A percentile compares a stretch with the other conserved stretches of the same genome.
Evolutionary conservation across 2,888 invertebrate genomes (phyloP).

Genomic region (Diaphora mendica): DNA sequence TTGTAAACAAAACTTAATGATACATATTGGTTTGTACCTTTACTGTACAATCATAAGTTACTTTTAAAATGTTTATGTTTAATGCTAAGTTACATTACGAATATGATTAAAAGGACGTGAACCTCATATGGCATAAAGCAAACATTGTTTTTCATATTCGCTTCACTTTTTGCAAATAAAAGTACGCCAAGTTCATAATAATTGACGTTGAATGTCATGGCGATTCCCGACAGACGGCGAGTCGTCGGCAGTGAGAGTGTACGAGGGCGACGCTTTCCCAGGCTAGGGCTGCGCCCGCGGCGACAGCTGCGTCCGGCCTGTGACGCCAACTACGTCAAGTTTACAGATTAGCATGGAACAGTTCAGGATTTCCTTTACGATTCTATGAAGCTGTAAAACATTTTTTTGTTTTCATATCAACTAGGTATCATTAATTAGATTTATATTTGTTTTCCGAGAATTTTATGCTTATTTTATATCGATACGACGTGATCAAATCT

Average conservation of each 20-base stretch:
- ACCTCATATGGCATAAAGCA: background rate
- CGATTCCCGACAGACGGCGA: constrained; percentile 42
- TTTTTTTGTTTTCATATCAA: constrained; percentile 2
- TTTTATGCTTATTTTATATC: background rate
- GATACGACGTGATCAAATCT: background rate
- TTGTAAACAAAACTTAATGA: background rate
- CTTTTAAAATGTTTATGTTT: background rate
- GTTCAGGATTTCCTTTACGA: constrained; percentile 58
- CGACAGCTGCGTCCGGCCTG: constrained; percentile 49
- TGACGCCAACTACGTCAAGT: constrained; percentile 54
- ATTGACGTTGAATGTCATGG: constrained; percentile 69
- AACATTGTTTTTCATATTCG: constrained; percentile 8
- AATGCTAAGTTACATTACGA: background rate
- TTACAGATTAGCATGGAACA: constrained; percentile 40
- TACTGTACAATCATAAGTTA: background rate
- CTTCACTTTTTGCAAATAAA: constrained; percentile 43
- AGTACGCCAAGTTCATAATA: constrained; percentile 70
- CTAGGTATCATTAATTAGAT: background rate
- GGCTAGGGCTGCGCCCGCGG: constrained; percentile 55
- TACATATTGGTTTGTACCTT: background rate
- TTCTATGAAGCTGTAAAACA: constrained; percentile 31
- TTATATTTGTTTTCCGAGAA: background rate
- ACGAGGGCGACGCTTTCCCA: constrained; percentile 73
- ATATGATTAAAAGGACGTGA: background rate
- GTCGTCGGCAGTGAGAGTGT: constrained; percentile 50